phyloP scores from a whole-genome alignment of 2,113 vertebrate genomes.

The Archocentrus centrarchus region DNA sequence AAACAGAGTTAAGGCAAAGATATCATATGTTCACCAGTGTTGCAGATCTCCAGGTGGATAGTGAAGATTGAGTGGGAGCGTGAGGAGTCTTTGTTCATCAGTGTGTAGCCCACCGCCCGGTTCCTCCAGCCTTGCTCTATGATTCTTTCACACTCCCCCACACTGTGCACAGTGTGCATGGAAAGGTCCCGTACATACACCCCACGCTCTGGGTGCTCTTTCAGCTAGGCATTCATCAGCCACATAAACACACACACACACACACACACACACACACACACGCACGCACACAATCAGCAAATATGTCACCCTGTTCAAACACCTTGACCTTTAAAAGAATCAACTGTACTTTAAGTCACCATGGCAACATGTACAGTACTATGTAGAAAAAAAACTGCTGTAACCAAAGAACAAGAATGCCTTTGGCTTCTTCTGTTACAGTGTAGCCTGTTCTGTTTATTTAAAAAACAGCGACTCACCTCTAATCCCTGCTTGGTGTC shows the following conservation, averaged over 20 bases:
- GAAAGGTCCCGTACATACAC: constrained; percentile 88
- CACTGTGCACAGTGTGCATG: constrained; percentile 85
- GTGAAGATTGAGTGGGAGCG: constrained; percentile 92
- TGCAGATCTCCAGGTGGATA: constrained; percentile 89
- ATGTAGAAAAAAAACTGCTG: not conserved
- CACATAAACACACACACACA: constrained; percentile 15
- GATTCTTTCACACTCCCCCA: constrained; percentile 85
- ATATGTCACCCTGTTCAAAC: constrained; percentile 2
- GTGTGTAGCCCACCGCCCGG: constrained; percentile 87
- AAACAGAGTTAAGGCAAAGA: not conserved
- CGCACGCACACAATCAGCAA: constrained; percentile 7
- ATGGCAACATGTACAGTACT: constrained; percentile 42
- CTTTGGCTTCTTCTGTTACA: constrained; percentile 6
- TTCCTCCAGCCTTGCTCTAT: constrained; percentile 88
- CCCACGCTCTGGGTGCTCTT: constrained; percentile 89
- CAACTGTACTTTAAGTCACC: constrained; percentile 24
- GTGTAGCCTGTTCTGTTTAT: not conserved
- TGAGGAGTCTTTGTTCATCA: constrained; percentile 92
- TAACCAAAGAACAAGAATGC: not conserved
- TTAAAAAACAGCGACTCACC: constrained; percentile 74
- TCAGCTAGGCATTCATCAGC: constrained; percentile 81
- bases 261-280: constrained; percentile 20
- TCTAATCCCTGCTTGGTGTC: constrained; percentile 91
- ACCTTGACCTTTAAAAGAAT: constrained; percentile 34
- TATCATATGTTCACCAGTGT: constrained; percentile 71